Base-by-base conservation (phyloP, 2,888 invertebrate genomes). In the Synergus japonicus region DNA sequence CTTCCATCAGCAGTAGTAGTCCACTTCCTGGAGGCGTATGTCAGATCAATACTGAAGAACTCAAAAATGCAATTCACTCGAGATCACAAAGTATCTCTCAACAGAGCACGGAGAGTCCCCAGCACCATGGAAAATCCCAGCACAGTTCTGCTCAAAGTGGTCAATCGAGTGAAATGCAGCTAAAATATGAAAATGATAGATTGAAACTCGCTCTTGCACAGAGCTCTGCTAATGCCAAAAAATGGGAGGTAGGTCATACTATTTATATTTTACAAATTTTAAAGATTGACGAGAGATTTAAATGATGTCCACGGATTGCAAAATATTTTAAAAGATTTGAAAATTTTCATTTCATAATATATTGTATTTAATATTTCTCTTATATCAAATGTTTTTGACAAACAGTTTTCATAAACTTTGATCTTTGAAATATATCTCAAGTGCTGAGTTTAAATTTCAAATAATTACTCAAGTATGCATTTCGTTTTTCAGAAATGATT, bases 221-320 rank as follows among this genome's bases (percentile, higher is more conserved):
- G 93, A 99, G 99, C 93, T 99, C 98, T 76, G 97, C 98, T 63
- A 99, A 99, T 93, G 98, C 98, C 12, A 99, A 98, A 93, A 98
- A 99, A 92, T 99, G 99, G 99, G 99, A 99, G 94, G 92, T 91
- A 18, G 15, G 18, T 43, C 13, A 18, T 5, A 58, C 8, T 46
- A 3, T 44, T 66, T 46, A 10, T 41, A 13, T 9, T 54, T 46
- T 22, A 37, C 41, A 44, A 67, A 67, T n/a, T 18, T 66, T 1
- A 3, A 66, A 37, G 29, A 29, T 66, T 10, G 13, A 5, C 4
- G 37, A 5, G 37, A 37, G 5, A 37, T 37, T 37, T 5, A 37
- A 37, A 37, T 0, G 4, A 5, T 4, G 2, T 37, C 37, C 37
- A 37, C 4, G 37, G 37, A 37, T 37, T 37, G 37, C 37, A 37